Percentiles rank a stretch among this genome's conserved stretches.
These are phyloP conservation scores for Charina bottae DNA, from an alignment of 2,113 vertebrate species.

Conservation along the genomic window DNA sequence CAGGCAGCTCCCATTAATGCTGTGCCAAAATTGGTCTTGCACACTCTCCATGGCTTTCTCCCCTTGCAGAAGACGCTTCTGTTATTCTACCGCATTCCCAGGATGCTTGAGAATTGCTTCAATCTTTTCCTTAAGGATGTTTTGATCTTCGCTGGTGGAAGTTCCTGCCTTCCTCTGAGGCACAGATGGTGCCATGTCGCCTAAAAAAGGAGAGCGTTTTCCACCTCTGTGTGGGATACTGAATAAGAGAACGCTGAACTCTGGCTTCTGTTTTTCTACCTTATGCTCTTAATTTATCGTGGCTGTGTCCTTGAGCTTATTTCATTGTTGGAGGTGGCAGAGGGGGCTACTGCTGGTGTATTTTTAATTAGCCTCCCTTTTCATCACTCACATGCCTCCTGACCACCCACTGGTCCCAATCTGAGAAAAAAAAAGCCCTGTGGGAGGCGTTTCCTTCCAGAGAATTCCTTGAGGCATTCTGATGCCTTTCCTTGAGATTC, in stretches of 20 bases:
- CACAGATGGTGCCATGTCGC: neutral
- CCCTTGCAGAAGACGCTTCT: neutral
- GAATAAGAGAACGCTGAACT: neutral
- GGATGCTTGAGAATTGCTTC: neutral
- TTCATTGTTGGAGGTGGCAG: neutral
- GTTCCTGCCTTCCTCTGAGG: neutral
- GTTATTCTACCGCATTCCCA: neutral
- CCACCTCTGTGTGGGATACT: neutral
- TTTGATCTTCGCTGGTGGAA: neutral
- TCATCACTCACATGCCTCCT: neutral
- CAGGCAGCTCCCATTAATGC: neutral
- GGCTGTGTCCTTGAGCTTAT: neutral
- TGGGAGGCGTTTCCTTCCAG: neutral
- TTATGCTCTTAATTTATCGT: neutral
- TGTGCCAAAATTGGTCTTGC: neutral
- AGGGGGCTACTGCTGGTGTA: neutral
- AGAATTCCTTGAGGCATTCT: neutral
- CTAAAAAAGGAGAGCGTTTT: neutral
- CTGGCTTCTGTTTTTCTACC: neutral
- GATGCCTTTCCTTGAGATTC: neutral
- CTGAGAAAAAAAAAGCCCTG: neutral
- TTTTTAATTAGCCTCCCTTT: neutral
- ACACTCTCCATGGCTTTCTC: neutral
- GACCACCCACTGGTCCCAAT: neutral
- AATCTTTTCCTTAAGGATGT: neutral